Evolutionary conservation across 2,797 vertebrate genomes (phyloP).

Genomic region (Acridotheres tristis): DNA sequence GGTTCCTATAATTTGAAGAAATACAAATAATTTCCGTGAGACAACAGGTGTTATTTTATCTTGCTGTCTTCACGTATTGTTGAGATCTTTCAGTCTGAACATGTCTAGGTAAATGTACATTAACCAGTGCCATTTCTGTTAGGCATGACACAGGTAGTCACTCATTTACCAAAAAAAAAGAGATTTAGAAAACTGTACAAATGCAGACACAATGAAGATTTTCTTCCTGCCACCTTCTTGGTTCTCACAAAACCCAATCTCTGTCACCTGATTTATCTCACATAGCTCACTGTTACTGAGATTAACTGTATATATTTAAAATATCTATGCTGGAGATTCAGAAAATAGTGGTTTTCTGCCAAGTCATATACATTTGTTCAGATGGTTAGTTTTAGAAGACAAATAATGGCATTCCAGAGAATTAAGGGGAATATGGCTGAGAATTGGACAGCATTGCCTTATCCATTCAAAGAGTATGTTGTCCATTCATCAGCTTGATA

Average conservation of each 20-base stretch:
- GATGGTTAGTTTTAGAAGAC: neutral
- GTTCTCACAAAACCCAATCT: neutral
- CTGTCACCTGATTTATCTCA: neutral
- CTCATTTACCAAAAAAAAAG: neutral
- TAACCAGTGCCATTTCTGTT: neutral
- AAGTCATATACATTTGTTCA: neutral
- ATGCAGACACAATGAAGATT: neutral
- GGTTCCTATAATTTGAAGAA: neutral
- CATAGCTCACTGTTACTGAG: neutral
- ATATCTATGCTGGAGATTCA: neutral
- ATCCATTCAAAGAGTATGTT: neutral
- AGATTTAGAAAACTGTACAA: neutral
- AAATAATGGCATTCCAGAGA: neutral
- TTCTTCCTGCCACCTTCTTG: neutral
- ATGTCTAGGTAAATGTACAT: neutral
- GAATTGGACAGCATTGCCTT: neutral
- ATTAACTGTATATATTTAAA: neutral
- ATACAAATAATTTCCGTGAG: neutral
- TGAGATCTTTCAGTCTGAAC: neutral
- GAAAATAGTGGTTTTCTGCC: neutral
- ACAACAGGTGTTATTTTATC: neutral
- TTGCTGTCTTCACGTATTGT: neutral
- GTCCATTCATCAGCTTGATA: neutral
- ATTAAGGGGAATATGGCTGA: neutral
- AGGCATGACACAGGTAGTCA: neutral